Base-by-base conservation (phyloP, 2,113 vertebrate genomes). In the Hippocampus abdominalis region DNA sequence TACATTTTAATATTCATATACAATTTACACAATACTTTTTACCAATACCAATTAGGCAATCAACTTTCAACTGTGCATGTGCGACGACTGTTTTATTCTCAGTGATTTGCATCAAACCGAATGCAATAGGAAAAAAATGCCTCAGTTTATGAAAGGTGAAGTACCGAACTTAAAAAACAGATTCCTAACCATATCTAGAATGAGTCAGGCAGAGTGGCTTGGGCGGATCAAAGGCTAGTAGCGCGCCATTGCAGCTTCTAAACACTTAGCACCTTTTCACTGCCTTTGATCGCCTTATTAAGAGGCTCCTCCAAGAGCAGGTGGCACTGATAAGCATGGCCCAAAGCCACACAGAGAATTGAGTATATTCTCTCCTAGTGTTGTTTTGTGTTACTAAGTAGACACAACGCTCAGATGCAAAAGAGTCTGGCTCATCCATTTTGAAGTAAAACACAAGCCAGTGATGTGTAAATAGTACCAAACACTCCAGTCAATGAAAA, bases 201-300 rank as follows among this genome's bases (percentile, higher is more conserved):
- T 81, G 82, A 80, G 75, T 77, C 85, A 69, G 80, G 76, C 51
- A 83, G 75, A 75, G 67, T 78, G 74, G 73, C 77, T 80, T 49
- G 78, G 84, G 66, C 78, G 91, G 91, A 94, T 94, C 91, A 94
- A 94, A 94, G 91, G 82, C 82, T 80, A 69, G 78, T 42, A 71
- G 84, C 72, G 70, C 86, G 86, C 87, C 84, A 85, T 80, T 82
- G 73, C 76, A 73, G 87, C 81, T 87, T 74, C 89, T 79, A 84
- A 72, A 90, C 87, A 89, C 91, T 93, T 90, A 89, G 84, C 85
- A 84, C 90, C 90, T 91, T 88, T 86, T 89, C 89, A 69, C 71
- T 73, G 71, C 81, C 89, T 92, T 94, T 93, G 91, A 91, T 93
- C 89, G 85, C 81, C 79, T 89, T 92, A 89, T 89, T 90, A 92